These are phyloP conservation scores for Percina caprodes DNA, from an alignment of 2,113 vertebrate species.

Conservation along the genomic window DNA sequence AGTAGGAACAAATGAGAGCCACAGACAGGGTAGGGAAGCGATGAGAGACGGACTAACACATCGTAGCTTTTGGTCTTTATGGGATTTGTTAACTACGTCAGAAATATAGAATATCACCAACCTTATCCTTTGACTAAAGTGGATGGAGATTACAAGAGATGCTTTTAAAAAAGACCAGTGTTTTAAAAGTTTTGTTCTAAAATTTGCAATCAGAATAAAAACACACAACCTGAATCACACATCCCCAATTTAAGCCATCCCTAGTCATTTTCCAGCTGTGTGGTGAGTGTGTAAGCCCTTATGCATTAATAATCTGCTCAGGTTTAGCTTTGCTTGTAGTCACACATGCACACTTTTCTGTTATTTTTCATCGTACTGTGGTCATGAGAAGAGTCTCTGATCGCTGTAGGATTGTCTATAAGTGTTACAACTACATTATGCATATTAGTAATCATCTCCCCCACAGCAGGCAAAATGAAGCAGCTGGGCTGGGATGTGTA, in stretches of 20 bases:
- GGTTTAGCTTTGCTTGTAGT: constrained; percentile 1
- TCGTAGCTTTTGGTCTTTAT: background rate
- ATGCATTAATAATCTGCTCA: constrained; percentile 33
- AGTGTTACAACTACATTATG: constrained; percentile 36
- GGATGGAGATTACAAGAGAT: background rate
- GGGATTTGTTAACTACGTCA: constrained; percentile 18
- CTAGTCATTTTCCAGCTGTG: constrained; percentile 8
- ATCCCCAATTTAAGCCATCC: constrained; percentile 11
- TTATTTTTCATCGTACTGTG: background rate
- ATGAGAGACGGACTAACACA: background rate
- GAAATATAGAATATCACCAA: constrained; percentile 10
- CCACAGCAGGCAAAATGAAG: constrained; percentile 27
- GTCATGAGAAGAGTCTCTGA: constrained; percentile 18
- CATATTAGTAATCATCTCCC: constrained; percentile 39
- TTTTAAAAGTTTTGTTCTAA: constrained; percentile 30
- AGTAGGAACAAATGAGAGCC: background rate
- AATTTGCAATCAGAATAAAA: constrained; percentile 28
- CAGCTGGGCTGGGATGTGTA: constrained; percentile 15
- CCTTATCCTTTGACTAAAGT: background rate
- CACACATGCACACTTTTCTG: background rate
- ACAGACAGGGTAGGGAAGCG: too few relatives aligned
- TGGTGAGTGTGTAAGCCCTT: constrained; percentile 55
- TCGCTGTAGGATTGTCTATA: constrained; percentile 68
- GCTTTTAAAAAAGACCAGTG: constrained; percentile 1
- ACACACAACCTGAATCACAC: constrained; percentile 37